These are phyloP conservation scores for Babylonia areolata DNA, from an alignment of 1,140 invertebrate genomes.

Conservation along the genomic window DNA sequence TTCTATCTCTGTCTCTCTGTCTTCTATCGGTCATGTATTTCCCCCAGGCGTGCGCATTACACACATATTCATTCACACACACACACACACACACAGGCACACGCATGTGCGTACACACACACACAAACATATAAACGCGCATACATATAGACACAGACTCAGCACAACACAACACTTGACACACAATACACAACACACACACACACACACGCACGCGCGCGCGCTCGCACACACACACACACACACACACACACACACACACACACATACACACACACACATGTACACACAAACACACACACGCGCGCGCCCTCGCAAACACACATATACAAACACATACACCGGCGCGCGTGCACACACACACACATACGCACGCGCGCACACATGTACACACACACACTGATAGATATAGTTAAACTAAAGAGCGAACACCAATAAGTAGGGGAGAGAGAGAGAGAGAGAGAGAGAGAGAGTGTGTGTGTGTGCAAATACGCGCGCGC, in stretches of 20 bases:
- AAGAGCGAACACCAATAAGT: too few species aligned
- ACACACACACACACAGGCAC: background rate
- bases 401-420: too few species aligned
- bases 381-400: too few species aligned
- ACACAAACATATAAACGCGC: background rate
- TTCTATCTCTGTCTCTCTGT: too few species aligned
- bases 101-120: background rate
- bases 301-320: background rate
- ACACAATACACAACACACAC: slow-evolving; percentile 6
- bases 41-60: too few species aligned
- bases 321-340: background rate
- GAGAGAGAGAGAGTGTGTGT: background rate
- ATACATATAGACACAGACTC: background rate
- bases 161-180: background rate
- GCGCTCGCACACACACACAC: background rate
- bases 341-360: too few species aligned
- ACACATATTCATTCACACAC: background rate
- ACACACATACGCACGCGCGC: too few species aligned
- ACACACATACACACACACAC: background rate
- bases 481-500: background rate
- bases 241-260: background rate
- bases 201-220: background rate
- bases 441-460: background rate
- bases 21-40: too few species aligned
- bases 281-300: too few species aligned